Percentiles rank a stretch among this genome's conserved stretches.
These are phyloP conservation scores for Prosapia bicincta DNA, from an alignment of 2,888 invertebrate species.

Conservation along the genomic window DNA sequence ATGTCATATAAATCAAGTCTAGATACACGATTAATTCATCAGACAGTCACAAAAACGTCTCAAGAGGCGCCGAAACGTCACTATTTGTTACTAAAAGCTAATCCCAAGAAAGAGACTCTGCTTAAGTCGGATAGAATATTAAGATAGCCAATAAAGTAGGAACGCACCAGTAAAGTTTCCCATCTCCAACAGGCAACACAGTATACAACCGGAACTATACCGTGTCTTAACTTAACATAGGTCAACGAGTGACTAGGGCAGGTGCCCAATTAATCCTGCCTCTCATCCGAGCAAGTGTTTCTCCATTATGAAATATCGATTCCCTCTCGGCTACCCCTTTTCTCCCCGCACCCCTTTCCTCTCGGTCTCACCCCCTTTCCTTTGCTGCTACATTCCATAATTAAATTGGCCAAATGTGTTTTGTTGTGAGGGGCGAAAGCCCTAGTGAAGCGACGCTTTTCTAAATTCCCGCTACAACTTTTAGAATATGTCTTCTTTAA, in stretches of 20 bases:
- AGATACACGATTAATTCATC: too few species aligned
- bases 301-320: constrained; percentile 2
- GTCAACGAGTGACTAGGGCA: neutral
- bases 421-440: neutral
- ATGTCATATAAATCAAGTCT: too few species aligned
- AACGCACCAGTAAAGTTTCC: too few species aligned
- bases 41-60: too few species aligned
- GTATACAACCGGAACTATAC: too few species aligned
- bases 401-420: constrained; percentile 1
- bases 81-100: too few species aligned
- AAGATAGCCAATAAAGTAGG: too few species aligned
- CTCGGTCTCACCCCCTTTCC: constrained; percentile 9
- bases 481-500: neutral
- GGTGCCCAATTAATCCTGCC: neutral
- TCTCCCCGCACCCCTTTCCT: neutral
- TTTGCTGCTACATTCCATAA: constrained; percentile 16
- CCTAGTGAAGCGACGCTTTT: neutral
- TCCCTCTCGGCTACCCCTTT: constrained; percentile 1
- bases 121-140: too few species aligned
- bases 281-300: neutral
- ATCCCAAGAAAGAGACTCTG: too few species aligned
- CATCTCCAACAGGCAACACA: too few species aligned
- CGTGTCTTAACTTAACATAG: constrained; percentile 7
- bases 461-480: neutral
- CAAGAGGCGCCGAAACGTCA: too few species aligned